These are phyloP conservation scores for Xiphorhynchus erythropygius DNA, from an alignment of 2,797 vertebrate species.

Conservation along the genomic window DNA sequence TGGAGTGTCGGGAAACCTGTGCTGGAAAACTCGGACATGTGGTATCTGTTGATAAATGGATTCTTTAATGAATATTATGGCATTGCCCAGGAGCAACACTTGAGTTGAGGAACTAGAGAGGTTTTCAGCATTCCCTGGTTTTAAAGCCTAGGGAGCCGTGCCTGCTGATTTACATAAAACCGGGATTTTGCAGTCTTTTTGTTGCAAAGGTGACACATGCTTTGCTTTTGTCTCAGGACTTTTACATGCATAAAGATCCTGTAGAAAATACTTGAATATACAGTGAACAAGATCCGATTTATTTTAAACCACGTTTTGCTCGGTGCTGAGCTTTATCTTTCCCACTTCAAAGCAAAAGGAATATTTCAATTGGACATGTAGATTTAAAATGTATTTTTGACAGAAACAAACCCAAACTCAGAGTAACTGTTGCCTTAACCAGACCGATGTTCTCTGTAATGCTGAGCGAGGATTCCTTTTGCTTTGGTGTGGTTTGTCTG, in stretches of 20 bases:
- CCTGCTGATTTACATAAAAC: conserved; percentile 41
- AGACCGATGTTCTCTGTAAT: background rate
- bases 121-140: conserved; percentile 16
- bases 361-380: background rate
- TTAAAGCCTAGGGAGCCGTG: conserved; percentile 9
- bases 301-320: background rate
- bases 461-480: background rate
- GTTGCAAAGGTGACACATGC: conserved; percentile 42
- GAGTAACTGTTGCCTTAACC: background rate
- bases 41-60: conserved; percentile 62
- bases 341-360: background rate
- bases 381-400: background rate
- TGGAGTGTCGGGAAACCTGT: conserved; percentile 8
- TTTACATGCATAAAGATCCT: background rate
- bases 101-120: background rate
- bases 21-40: conserved; percentile 51
- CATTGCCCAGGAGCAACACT: conserved; percentile 53
- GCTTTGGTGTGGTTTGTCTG: background rate
- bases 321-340: background rate
- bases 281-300: background rate
- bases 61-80: conserved; percentile 49
- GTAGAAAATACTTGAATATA: background rate
- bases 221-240: conserved; percentile 32
- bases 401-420: background rate
- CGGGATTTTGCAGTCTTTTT: conserved; percentile 25